phyloP scores from a whole-genome alignment of 2,797 vertebrate genomes.

The Aulostomus chinensis region DNA sequence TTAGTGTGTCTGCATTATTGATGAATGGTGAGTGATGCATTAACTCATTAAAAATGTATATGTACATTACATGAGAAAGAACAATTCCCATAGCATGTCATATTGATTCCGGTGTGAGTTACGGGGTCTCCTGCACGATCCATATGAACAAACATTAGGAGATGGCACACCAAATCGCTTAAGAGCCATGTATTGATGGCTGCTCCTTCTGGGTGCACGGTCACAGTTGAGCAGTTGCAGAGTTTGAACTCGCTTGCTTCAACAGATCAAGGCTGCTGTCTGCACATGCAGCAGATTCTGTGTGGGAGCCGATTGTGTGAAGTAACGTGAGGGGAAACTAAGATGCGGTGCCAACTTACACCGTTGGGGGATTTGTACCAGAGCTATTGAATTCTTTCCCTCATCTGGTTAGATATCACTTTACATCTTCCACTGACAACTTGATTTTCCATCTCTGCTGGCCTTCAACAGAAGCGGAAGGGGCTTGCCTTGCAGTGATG shows the following conservation, averaged over 20 bases:
- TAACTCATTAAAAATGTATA: constrained; percentile 78
- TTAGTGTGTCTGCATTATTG: constrained; percentile 75
- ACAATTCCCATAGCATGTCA: constrained; percentile 72
- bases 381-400: constrained; percentile 58
- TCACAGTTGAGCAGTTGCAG: constrained; percentile 50
- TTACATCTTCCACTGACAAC: constrained; percentile 52
- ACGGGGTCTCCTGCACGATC: constrained; percentile 50
- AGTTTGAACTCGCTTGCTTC: constrained; percentile 50
- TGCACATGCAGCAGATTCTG: constrained; percentile 65
- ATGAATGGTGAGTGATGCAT: constrained; percentile 72
- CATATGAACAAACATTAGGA: constrained; percentile 66
- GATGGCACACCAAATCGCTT: constrained; percentile 54
- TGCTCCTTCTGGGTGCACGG: constrained; percentile 16
- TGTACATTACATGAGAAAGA: constrained; percentile 75
- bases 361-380: constrained; percentile 39
- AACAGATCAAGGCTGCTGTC: constrained; percentile 40
- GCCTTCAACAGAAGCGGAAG: constrained; percentile 15
- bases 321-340: constrained; percentile 53
- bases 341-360: constrained; percentile 41
- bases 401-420: constrained; percentile 61
- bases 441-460: constrained; percentile 53
- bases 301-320: constrained; percentile 50
- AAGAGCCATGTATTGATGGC: constrained; percentile 57
- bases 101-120: constrained; percentile 77
- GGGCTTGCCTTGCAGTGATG: constrained; percentile 18